Conservation (phyloP, 2,797 vertebrate species). For the Sciurus vulgaris region DNA sequence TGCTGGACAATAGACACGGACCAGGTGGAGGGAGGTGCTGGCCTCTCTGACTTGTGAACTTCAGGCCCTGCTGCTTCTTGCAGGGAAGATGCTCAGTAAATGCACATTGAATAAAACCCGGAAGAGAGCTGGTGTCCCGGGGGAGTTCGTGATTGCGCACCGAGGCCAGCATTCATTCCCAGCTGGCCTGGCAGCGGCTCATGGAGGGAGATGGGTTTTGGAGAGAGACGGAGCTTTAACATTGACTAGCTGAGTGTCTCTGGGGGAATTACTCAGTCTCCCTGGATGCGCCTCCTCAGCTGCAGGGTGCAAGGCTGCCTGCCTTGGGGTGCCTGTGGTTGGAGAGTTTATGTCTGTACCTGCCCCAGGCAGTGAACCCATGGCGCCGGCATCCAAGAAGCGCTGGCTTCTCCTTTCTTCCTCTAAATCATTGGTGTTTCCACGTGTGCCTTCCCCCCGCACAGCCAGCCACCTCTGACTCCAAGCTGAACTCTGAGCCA, state of each 20-base stretch:
- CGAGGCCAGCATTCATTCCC: not conserved
- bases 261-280: not conserved
- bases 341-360: no score
- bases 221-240: not conserved
- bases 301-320: not conserved
- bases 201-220: not conserved
- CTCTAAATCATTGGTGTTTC: not conserved
- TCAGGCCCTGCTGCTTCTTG: not conserved
- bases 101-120: accelerated
- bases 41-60: accelerated
- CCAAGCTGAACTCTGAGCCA: not conserved
- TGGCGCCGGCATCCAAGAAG: not conserved
- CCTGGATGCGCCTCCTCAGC: not conserved
- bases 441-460: no score
- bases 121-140: not conserved
- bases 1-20: not conserved
- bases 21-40: not conserved
- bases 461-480: no score
- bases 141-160: not conserved
- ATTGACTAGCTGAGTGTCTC: not conserved
- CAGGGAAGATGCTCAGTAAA: not conserved
- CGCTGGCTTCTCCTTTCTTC: not conserved
- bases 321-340: no score
- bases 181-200: not conserved
- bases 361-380: accelerated